Evolutionary conservation across 1,140 invertebrate species (phyloP).

Genomic region (Trachelipus rathkii): DNA sequence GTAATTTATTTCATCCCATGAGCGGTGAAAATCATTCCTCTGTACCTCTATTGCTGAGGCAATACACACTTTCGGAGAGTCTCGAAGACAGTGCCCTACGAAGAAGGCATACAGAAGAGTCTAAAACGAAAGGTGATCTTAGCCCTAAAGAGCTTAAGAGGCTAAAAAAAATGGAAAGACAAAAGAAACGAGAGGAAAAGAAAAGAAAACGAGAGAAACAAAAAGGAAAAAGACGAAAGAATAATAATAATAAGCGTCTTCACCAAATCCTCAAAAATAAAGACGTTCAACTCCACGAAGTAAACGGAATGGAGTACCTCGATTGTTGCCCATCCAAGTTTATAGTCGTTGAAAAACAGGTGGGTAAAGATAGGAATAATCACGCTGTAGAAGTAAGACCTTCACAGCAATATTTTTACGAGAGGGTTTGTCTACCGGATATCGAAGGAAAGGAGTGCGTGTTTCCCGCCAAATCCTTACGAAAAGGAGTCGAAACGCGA

Average conservation of each 20-base stretch:
- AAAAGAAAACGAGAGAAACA: conserved; percentile 12
- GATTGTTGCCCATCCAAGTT: conserved; percentile 40
- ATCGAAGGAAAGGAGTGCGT: conserved; percentile 36
- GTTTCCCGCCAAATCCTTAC: conserved; percentile 30
- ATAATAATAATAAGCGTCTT: neutral
- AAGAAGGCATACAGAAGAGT: neutral
- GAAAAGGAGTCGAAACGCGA: conserved; percentile 25
- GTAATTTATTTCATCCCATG: neutral
- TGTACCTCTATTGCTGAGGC: neutral
- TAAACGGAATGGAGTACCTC: conserved; percentile 28
- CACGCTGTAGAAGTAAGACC: conserved; percentile 32
- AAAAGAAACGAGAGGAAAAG: conserved; percentile 24
- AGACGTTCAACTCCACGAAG: conserved; percentile 19
- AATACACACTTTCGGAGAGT: neutral
- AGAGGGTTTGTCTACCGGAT: conserved; percentile 34
- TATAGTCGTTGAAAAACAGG: conserved; percentile 26
- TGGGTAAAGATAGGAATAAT: conserved; percentile 31
- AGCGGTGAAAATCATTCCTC: neutral
- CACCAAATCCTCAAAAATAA: conserved; percentile 10
- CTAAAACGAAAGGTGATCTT: neutral
- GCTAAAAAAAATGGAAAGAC: conserved; percentile 19
- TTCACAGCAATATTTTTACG: conserved; percentile 30
- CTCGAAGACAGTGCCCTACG: neutral
- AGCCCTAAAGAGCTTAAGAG: neutral
- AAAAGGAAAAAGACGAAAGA: conserved; percentile 16